These are phyloP conservation scores for Loxodonta africana DNA, from an alignment of 2,113 vertebrate species.

Conservation along the genomic window DNA sequence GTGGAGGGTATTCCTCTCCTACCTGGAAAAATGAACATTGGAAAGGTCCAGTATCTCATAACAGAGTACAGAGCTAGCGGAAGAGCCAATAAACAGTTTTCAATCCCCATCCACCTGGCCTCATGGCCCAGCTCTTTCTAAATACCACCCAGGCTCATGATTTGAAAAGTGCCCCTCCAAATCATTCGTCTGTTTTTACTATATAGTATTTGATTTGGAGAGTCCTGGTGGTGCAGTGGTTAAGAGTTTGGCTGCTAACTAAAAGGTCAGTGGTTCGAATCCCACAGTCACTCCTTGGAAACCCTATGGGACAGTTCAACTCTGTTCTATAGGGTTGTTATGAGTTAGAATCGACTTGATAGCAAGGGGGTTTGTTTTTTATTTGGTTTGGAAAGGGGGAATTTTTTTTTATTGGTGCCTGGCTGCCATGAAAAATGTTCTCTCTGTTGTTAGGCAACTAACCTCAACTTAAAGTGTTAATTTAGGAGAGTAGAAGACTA, in stretches of 20 bases:
- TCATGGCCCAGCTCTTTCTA: too few relatives aligned
- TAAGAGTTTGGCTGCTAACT: too few relatives aligned
- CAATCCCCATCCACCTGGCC: accelerated
- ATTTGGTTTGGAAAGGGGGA: not conserved
- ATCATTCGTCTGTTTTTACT: accelerated
- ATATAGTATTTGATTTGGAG: accelerated
- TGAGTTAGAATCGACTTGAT: too few relatives aligned
- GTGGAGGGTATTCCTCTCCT: accelerated
- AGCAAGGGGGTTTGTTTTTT: not conserved
- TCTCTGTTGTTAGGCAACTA: accelerated
- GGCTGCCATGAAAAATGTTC: not conserved
- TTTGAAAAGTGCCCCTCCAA: accelerated
- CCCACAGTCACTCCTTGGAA: too few relatives aligned
- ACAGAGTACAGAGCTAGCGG: accelerated
- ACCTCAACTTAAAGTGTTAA: not conserved
- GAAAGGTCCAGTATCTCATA: accelerated
- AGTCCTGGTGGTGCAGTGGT: too few relatives aligned
- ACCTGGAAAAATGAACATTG: accelerated
- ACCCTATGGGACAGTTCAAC: too few relatives aligned
- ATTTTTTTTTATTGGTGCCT: accelerated
- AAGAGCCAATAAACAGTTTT: accelerated
- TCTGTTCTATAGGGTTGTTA: too few relatives aligned
- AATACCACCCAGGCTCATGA: accelerated
- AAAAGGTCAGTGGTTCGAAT: too few relatives aligned
- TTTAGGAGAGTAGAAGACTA: accelerated